Percentiles rank a stretch among this genome's conserved stretches.
phyloP scores from a whole-genome alignment of 2,113 vertebrate genomes.

The Forbesichthys papilliferus region DNA sequence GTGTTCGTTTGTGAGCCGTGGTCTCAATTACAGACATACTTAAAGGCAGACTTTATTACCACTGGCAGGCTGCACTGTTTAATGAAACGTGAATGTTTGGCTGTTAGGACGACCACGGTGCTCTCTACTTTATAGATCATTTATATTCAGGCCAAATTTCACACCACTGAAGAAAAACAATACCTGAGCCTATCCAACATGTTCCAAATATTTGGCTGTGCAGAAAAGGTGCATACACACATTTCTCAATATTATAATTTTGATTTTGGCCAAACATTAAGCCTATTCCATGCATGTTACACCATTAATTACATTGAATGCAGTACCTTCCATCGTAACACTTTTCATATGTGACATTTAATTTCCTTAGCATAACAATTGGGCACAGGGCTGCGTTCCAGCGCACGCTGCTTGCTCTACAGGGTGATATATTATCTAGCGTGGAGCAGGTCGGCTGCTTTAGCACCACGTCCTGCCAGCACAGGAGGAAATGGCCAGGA shows the following conservation, averaged over 20 bases:
- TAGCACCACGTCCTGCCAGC: slow-evolving; percentile 36
- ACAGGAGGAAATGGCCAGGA: slow-evolving; percentile 38
- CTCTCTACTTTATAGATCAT: background rate
- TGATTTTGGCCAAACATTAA: background rate
- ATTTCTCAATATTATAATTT: background rate
- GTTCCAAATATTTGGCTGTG: background rate
- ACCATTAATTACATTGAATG: slow-evolving; percentile 34
- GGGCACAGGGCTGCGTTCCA: slow-evolving; percentile 28
- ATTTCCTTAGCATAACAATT: slow-evolving; percentile 68
- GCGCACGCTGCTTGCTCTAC: slow-evolving; percentile 45
- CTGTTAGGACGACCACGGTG: background rate
- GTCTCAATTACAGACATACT: slow-evolving; percentile 1
- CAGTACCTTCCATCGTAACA: slow-evolving; percentile 42
- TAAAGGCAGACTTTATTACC: background rate
- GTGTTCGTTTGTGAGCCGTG: background rate
- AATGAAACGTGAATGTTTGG: background rate
- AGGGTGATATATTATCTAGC: slow-evolving; percentile 60
- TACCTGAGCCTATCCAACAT: background rate
- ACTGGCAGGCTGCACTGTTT: background rate
- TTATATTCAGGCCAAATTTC: background rate
- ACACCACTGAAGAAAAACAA: background rate
- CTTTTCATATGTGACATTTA: slow-evolving; percentile 61
- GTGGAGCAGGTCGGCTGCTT: slow-evolving; percentile 60
- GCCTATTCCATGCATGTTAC: background rate
- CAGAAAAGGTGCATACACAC: background rate